Base-by-base conservation (phyloP, 2,797 vertebrate species). In the Lemur catta region DNA sequence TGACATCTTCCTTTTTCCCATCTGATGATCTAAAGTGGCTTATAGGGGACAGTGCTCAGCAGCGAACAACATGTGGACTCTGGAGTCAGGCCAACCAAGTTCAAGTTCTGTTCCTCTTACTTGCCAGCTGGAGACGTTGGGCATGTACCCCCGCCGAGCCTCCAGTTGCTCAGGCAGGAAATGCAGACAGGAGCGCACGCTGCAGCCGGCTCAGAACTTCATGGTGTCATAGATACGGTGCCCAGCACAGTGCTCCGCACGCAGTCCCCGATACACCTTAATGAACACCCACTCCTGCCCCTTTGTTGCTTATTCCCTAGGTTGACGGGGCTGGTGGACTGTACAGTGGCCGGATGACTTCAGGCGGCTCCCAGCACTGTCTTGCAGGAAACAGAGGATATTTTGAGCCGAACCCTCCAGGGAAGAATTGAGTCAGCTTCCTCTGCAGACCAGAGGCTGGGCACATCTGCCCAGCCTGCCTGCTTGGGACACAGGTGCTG, bases 381-480 rank as follows among this genome's bases (percentile, higher is more conserved):
- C 24, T 41, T 86, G 48, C 17, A 9, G 41, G 80, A 82, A 61
- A 55, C 3, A 6, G 30, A 63, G 41, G 38, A 10, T 75, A 4
- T 72, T 79, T 65, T 35, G 50, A 20, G 10, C 10, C 13, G 35
- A 46, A 72, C 20, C 26, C 13, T 7, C 57, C 33, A 4, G 28
- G 8, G 15, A 33, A 84, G 61, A 75, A 84, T 57, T 30, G 76
- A 48, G 33, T 43, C 55, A 28, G 65, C 24, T 79, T 89, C 63
- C 41, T 76, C 10, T 35, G 84, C 11, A 50, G 57, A 79, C 9
- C 0, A 17, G 75, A 82, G 24, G 14, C n/a, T n/a, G n/a, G n/a
- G 22, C 0, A 0, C 0, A 0, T 0, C 52, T 10, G 46, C 13
- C n/a, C 4, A 61, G 67, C 26, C 30, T 35, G 20, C 2, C 2